Base-by-base conservation (phyloP, 2,888 invertebrate genomes). In the Hypercompe scribonia region DNA sequence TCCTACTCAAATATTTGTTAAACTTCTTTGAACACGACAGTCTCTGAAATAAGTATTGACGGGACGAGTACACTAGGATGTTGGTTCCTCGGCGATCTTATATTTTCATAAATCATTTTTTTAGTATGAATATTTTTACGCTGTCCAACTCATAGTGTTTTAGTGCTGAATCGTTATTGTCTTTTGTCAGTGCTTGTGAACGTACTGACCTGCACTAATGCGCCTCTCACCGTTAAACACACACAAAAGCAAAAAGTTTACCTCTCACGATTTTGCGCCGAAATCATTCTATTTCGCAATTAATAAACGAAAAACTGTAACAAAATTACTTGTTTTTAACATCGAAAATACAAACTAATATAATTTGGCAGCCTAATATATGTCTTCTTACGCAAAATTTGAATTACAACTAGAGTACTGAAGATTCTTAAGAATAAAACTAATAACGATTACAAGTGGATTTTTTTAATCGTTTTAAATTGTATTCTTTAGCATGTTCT, bases 161-260 rank as follows among this genome's bases (percentile, higher is more conserved):
- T 11, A 54, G 13, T 54, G 54, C 21, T 63, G 15, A 18, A 63
- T 21, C 31, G 21, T 33, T 63, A 15, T 63, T 15, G 18, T 21
- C 21, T 31, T 15, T 63, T 64, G 28, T 64, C n/a, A 34, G 65
- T 24, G 63, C 33, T 21, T 34, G 34, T 64, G 15, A 24, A 50
- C 67, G 10, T 68, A 34, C 13, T 68, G 67, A 68, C 67, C 50
- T 68, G 50, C 50, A 24, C 46, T 68, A 46, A 68, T 33, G n/a
- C 63, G 34, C 33, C 33, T 33, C 34, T 54, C 67, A 15, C n/a
- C 33, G 42, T 10, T 34, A 31, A 13, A 33, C 50, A 18, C 34
- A 50, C n/a, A 67, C 13, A 67, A 68, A 50, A n/a, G 46, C 24
- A 31, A 31, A 28, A 28, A 34, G 63, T 33, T 64, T 10, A 31